Base-by-base conservation (phyloP, 1,140 invertebrate genomes). In the Bombus impatiens region DNA sequence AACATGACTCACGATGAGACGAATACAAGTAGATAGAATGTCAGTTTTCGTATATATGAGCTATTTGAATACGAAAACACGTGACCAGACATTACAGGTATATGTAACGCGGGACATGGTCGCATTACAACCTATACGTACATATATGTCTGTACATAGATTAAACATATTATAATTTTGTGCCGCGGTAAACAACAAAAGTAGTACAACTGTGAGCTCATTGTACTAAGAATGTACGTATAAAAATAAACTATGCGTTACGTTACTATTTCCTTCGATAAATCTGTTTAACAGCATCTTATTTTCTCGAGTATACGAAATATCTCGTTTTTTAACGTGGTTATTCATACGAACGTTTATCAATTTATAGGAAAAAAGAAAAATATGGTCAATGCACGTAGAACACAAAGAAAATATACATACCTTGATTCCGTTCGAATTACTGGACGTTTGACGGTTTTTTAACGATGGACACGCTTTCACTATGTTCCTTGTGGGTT, bases 81-180 rank as follows among this genome's bases (percentile, higher is more conserved):
- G 86, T 87, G 82, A 84, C 42, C 75, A 18, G 35, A 32, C 44
- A 37, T 87, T 62, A 42, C 1, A 40, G 15, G 35, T 84, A 22
- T 84, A 47, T 42, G 72, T 70, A 86, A 86, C 81, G 85, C 72
- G 80, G 62, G 72, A 37, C 4, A 32, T 22, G 62, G 28, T 42
- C n/a, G 67, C 22, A 44, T 47, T 22, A 40, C 72, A 68, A 68
- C 18, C 67, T 53, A 75, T 10, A 8, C 28, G 35, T 22, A 35
- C 44, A 53, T 37, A 70, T 18, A n/a, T 3, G 28, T 78, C 15
- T 59, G 37, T 22, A 47, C 44, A 40, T 44, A 32, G n/a, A 80
- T 81, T 82, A 37, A 75, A 86, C 42, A 79, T 67, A 79, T 79
- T 79, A 62, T 81, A 40, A 71, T 59, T 76, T 82, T 82, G 68